Evolutionary conservation across 2,888 invertebrate genomes (phyloP), one percentile per base, ranked within the genome.

Genomic region (Ypsolopha scabrella): DNA sequence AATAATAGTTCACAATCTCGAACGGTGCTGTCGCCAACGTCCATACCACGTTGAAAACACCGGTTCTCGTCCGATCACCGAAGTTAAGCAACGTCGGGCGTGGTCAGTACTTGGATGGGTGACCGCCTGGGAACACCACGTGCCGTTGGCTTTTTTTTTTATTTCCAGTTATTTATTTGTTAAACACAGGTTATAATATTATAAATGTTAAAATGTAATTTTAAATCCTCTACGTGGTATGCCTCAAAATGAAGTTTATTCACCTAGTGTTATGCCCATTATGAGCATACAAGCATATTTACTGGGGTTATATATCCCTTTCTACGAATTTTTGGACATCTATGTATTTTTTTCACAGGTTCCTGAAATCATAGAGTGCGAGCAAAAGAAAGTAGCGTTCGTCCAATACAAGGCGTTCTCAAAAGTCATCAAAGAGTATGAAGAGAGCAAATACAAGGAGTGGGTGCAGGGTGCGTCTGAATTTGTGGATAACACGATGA

Each of bases 381-480:
- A 91, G 41, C 78, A 92, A 50, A 95, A 93, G 62, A 89, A 91
- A 55, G 90, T 91, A 72, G 93, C 94, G 0, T 94, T 95, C 63
- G 79, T 90, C n/a, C 91, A 92, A 56, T 97, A 97, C 70, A 89
- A 93, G 56, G 87, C 88, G 7, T 87, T 96, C 33, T 93, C 93
- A 0, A 93, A 92, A 61, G 80, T 90, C 41, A 90, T 97, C 81
- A 93, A 91, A 63, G 81, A 87, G 1, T 96, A 91, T 64, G 95
- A 96, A 70, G 91, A 93, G 35, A 62, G 68, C 0, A 92, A 92
- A 62, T 94, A 90, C 61, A 89, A 89, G 39, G 87, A 89, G n/a
- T 97, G 94, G 92, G 75, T 90, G 13, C 80, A 89, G 1, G 87
- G 83, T 7, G 91, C 93, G 0, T 88, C 90, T 0, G 80, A 85